phyloP scores from a whole-genome alignment of 2,113 vertebrate species.

The Clinocottus analis region DNA sequence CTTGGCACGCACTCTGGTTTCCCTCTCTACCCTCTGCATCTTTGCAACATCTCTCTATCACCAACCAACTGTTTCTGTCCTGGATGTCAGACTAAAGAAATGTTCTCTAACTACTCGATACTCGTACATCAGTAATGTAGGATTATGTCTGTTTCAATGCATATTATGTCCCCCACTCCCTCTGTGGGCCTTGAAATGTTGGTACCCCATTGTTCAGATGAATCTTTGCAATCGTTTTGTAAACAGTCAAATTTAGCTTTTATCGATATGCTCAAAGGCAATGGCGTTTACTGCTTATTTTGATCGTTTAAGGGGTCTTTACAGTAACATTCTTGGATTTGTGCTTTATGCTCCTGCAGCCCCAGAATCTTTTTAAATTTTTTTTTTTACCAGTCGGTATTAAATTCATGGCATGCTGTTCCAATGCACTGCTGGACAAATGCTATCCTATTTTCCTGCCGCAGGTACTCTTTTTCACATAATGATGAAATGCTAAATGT shows the following conservation, averaged over 20 bases:
- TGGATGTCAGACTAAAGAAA: too few relatives aligned
- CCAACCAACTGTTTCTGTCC: neutral
- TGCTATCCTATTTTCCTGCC: conserved; percentile 32
- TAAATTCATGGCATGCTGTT: conserved; percentile 42
- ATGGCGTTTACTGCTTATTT: neutral
- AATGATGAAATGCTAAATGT: conserved; percentile 22
- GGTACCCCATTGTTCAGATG: too few relatives aligned
- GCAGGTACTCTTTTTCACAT: conserved; percentile 26
- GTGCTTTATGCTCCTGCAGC: conserved; percentile 39
- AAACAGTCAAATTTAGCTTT: neutral
- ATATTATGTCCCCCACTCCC: neutral
- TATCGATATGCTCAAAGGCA: neutral
- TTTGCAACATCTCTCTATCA: conserved; percentile 49
- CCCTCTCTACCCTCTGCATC: conserved; percentile 33
- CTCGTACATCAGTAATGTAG: neutral
- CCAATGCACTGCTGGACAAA: conserved; percentile 32
- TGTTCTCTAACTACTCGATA: too few relatives aligned
- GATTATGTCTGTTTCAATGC: neutral
- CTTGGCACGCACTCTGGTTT: conserved; percentile 40
- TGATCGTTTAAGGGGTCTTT: too few relatives aligned
- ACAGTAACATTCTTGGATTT: conserved; percentile 25
- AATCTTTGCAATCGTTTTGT: neutral
- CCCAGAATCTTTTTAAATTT: neutral
- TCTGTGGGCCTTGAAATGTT: neutral
- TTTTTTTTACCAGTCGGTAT: conserved; percentile 39